Evolutionary conservation across 2,113 vertebrate species (phyloP).

Genomic region (Clupea harengus): DNA sequence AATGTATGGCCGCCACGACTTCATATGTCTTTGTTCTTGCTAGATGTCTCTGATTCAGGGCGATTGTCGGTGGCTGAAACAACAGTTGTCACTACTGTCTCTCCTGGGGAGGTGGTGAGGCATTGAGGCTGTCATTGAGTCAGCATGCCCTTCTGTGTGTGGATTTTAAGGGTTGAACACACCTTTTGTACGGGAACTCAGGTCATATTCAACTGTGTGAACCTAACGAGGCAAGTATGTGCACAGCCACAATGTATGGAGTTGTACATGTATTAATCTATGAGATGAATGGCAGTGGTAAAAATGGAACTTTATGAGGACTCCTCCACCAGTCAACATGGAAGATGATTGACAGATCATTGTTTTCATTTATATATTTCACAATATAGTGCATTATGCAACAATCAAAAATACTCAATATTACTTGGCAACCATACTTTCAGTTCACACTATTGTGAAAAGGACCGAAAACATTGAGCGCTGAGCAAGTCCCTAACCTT

Average conservation of each 20-base stretch:
- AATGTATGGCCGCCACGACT: background rate
- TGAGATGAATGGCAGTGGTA: background rate
- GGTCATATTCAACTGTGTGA: background rate
- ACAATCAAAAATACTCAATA: background rate
- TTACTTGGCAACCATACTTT: background rate
- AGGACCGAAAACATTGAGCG: background rate
- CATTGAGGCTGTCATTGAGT: background rate
- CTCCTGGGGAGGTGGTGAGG: background rate
- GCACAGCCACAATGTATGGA: background rate
- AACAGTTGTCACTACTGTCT: background rate
- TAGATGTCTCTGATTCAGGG: background rate
- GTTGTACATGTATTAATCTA: background rate
- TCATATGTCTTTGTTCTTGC: slow-evolving; percentile 1
- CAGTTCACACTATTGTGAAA: background rate
- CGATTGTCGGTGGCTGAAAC: background rate
- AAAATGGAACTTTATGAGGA: background rate
- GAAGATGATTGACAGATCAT: background rate
- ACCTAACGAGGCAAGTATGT: background rate
- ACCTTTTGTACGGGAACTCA: background rate
- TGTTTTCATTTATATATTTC: background rate
- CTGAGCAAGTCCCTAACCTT: slow-evolving; percentile 53
- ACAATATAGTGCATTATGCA: background rate
- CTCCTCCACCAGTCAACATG: background rate
- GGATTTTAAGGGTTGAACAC: background rate
- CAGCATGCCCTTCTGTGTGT: background rate